Evolutionary conservation across 2,797 vertebrate species (phyloP), one percentile per base, ranked within the genome.

Genomic region (Hydrophis major): DNA sequence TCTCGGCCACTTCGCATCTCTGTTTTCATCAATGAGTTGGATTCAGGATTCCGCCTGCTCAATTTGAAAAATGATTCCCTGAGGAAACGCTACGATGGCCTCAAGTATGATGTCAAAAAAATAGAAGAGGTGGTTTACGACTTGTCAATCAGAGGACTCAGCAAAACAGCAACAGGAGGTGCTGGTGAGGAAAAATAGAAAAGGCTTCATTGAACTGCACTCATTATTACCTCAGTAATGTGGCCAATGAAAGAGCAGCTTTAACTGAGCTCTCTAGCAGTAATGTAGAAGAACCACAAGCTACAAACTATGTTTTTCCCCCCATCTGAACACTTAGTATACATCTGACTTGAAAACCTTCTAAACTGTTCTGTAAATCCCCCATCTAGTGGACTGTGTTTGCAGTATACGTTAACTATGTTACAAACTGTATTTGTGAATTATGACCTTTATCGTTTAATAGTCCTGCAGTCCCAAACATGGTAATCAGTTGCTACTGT

Each of bases 51-150:
- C 96, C 99, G 99, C 0, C 98, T 99, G 91, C 99, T 99, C 94
- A 99, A 99, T 97, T 97, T 99, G 96, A 99, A 99, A 96, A 99
- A 99, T 0, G 99, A 99, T 97, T 99, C 99, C 1, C 97, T 99
- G 95, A 97, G 99, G 94, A 99, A 99, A 94, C 99, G 99, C 55
- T 99, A 99, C 0, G 99, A 99, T 0, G 99, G 99, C 95, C 98
- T 99, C 87, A 99, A 99, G 94, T 99, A 99, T 0, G 99, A 99
- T 0, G 99, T 99, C 96, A 99, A 99, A 98, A 99, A 99, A 96
- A 99, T 99, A 0, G 99, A 99, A 97, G 99, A 99, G 95, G 99
- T 99, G 95, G 99, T 99, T 92, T 99, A 99, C 0, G 99, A 99
- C 94, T 96, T 99, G 95, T 99, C 99, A 0, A 99, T 99, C 96